Conservation (phyloP, 2,113 vertebrate species). For the Diadophis punctatus region DNA sequence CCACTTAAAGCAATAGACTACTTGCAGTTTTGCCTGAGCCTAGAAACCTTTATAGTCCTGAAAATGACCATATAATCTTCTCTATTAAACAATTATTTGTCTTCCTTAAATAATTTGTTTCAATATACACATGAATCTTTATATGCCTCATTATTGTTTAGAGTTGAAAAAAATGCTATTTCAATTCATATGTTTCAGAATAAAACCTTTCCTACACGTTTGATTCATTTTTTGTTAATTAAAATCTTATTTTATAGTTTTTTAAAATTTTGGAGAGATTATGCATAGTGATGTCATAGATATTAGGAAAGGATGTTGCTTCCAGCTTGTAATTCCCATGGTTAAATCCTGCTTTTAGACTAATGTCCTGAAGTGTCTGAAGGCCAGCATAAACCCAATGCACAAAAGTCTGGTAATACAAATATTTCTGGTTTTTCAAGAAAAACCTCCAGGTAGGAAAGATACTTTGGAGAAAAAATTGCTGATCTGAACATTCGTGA, state of each 20-base stretch:
- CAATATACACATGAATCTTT: background rate
- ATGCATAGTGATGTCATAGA: background rate
- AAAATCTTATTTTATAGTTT: background rate
- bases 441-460: conserved; percentile 55
- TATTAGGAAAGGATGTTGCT: background rate
- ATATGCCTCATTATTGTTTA: conserved; percentile 13
- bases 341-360: conserved; percentile 30
- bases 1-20: background rate
- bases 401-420: background rate
- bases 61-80: background rate
- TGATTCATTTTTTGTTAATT: background rate
- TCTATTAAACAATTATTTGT: background rate
- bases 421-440: conserved; percentile 61
- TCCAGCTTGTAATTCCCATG: background rate
- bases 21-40: background rate
- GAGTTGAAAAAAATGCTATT: conserved; percentile 24
- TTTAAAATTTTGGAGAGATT: background rate
- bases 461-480: conserved; percentile 37
- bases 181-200: conserved; percentile 21
- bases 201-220: conserved; percentile 11
- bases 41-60: background rate
- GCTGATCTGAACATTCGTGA: conserved; percentile 5
- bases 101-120: background rate
- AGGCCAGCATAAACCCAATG: conserved; percentile 13
- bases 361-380: conserved; percentile 15